phyloP scores from a whole-genome alignment of 64 coral and sea anemone genomes.

The Stichodactyla helianthus region DNA sequence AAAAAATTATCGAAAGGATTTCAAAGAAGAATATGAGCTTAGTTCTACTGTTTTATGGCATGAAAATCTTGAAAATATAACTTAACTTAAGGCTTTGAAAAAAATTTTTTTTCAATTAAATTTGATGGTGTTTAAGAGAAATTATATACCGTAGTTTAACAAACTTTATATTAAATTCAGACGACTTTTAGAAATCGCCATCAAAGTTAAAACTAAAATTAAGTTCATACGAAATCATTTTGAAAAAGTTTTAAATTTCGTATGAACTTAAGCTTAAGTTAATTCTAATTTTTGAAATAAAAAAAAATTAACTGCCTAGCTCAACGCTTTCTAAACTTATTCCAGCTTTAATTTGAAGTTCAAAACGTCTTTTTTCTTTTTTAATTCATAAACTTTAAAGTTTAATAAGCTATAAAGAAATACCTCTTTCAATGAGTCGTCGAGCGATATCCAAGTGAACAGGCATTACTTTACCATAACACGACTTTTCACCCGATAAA shows the following conservation, averaged over 20 bases:
- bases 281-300: neutral
- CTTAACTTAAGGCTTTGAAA: too few relatives aligned
- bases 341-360: neutral
- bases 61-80: too few relatives aligned
- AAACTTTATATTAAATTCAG: neutral
- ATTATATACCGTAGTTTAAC: neutral
- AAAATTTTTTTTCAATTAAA: neutral
- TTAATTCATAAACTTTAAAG: neutral
- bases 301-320: neutral
- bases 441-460: constrained; percentile 77
- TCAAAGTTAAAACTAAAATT: neutral
- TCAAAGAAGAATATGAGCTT: too few relatives aligned
- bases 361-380: neutral
- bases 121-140: neutral
- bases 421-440: constrained; percentile 84
- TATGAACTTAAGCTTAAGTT: too few relatives aligned
- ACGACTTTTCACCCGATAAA: constrained; percentile 69
- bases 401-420: neutral
- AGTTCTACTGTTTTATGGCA: too few relatives aligned
- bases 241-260: too few relatives aligned
- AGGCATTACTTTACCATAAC: constrained; percentile 56
- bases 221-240: too few relatives aligned
- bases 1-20: too few relatives aligned
- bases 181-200: neutral
- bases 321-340: neutral